These are phyloP conservation scores for Lophura nycthemera DNA, from an alignment of 2,113 vertebrate genomes.

Conservation along the genomic window DNA sequence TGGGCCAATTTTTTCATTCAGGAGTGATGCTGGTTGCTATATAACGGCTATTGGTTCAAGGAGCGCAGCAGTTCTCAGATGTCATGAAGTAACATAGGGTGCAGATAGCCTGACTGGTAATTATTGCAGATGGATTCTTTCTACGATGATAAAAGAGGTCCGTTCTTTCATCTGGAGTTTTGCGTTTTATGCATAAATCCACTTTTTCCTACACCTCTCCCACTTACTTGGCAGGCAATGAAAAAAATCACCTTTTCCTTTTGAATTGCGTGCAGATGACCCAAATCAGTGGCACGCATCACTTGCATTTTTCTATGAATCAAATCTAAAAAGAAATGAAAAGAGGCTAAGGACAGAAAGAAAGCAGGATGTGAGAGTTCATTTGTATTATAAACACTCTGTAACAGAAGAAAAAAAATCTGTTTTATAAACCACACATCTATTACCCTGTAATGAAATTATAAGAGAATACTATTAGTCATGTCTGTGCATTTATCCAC, in stretches of 20 bases:
- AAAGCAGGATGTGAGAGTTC: neutral
- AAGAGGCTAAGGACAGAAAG: conserved; percentile 12
- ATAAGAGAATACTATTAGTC: conserved; percentile 30
- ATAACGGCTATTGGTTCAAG: conserved; percentile 31
- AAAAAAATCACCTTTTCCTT: conserved; percentile 35
- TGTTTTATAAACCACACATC: neutral
- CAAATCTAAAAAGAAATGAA: conserved; percentile 28
- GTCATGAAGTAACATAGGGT: conserved; percentile 1
- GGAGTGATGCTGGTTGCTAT: conserved; percentile 50
- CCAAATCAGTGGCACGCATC: conserved; percentile 21
- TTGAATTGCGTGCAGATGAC: conserved; percentile 42
- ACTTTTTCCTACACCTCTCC: conserved; percentile 25
- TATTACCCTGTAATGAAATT: conserved; percentile 51
- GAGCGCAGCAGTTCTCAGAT: conserved; percentile 56
- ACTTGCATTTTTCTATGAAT: conserved; percentile 6
- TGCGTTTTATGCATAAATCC: conserved; percentile 23
- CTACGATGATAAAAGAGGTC: neutral
- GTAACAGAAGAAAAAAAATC: neutral
- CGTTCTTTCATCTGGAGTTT: conserved; percentile 28
- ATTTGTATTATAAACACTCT: conserved; percentile 47
- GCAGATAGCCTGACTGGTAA: conserved; percentile 26
- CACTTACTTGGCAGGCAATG: conserved; percentile 39
- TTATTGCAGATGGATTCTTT: conserved; percentile 51
- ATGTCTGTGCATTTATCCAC: conserved; percentile 44
- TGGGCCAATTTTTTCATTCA: conserved; percentile 69